phyloP scores from a whole-genome alignment of 2,797 vertebrate species.

The Poeciliopsis gracilis region DNA sequence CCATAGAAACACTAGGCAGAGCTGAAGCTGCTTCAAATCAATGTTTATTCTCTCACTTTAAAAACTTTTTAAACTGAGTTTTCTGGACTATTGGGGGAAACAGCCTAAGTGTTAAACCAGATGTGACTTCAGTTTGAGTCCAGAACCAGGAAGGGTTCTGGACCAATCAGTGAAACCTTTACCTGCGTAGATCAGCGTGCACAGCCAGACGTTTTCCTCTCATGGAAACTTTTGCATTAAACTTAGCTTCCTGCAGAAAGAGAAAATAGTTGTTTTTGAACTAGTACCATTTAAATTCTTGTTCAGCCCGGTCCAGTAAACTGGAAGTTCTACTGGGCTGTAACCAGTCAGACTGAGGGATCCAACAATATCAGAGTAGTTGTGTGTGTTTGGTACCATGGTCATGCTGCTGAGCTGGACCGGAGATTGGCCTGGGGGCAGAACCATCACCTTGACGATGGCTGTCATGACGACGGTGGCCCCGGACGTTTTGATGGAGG shows the following conservation, averaged over 20 bases:
- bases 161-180: not conserved
- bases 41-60: no score
- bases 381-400: constrained; percentile 81
- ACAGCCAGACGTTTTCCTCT: constrained; percentile 86
- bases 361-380: not conserved
- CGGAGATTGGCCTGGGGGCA: constrained; percentile 71
- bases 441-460: constrained; percentile 84
- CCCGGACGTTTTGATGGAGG: constrained; percentile 88
- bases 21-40: no score
- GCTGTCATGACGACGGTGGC: constrained; percentile 85
- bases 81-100: no score
- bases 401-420: constrained; percentile 92
- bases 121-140: not conserved
- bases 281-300: not conserved
- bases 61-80: no score
- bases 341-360: not conserved
- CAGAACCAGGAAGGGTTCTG: not conserved
- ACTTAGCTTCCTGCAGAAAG: constrained; percentile 77
- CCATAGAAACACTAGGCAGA: no score
- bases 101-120: not conserved
- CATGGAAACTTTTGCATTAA: constrained; percentile 88
- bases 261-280: not conserved
- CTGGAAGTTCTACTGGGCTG: not conserved
- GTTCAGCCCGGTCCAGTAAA: not conserved
- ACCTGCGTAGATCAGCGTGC: constrained; percentile 91